phyloP scores from a whole-genome alignment of 1,140 invertebrate genomes.

The Zaprionus camerounensis region DNA sequence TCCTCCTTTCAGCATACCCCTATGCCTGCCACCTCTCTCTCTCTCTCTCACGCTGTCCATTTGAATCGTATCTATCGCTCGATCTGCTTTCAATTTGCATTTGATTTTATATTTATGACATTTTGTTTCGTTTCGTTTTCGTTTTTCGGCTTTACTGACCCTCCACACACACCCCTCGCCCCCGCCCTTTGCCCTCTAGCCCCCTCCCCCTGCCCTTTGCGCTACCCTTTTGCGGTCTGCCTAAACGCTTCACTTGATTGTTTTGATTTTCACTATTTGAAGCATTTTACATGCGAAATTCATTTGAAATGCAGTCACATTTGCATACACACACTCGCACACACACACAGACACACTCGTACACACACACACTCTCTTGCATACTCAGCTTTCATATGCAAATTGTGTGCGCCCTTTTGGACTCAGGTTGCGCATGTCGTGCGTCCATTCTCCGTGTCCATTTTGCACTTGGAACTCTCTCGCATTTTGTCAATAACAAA shows the following conservation, averaged over 20 bases:
- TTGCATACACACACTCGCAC: constrained; percentile 53
- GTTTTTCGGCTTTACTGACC: constrained; percentile 17
- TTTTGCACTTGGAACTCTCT: constrained; percentile 40
- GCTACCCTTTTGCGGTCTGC: constrained; percentile 37
- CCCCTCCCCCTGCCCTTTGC: background rate
- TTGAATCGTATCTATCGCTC: constrained; percentile 63
- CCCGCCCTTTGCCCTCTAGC: background rate
- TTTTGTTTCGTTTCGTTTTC: constrained; percentile 51
- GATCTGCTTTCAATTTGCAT: constrained; percentile 81
- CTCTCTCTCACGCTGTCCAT: constrained; percentile 3
- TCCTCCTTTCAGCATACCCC: background rate
- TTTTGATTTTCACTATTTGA: constrained; percentile 76
- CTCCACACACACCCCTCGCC: background rate
- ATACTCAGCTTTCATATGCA: constrained; percentile 41
- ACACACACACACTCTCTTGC: constrained; percentile 11
- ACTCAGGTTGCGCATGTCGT: constrained; percentile 10
- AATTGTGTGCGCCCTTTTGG: constrained; percentile 34
- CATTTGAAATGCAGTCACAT: constrained; percentile 72
- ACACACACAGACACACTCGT: background rate
- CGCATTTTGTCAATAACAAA: constrained; percentile 19
- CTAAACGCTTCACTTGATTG: constrained; percentile 80
- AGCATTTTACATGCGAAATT: constrained; percentile 74
- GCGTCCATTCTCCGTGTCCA: constrained; percentile 3
- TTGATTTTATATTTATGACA: constrained; percentile 82
- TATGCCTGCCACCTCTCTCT: background rate